A percentile compares a stretch with the other conserved stretches of the same genome.
phyloP scores from a whole-genome alignment of 2,113 vertebrate genomes.

The Hippocampus abdominalis region DNA sequence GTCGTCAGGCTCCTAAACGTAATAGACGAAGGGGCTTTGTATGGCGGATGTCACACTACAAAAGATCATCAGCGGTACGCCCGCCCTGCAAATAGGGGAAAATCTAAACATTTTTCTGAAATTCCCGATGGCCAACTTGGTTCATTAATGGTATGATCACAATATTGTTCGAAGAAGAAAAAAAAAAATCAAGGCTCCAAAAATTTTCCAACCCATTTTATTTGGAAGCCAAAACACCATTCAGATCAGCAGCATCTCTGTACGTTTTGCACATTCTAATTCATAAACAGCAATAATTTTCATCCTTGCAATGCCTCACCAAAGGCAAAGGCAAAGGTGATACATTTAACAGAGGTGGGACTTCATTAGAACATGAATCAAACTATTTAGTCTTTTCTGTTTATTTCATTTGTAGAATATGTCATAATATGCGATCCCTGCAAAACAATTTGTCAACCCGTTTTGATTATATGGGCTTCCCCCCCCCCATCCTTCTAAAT shows the following conservation, averaged over 20 bases:
- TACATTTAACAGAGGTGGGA: neutral
- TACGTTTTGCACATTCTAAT: neutral
- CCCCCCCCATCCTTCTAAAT: neutral
- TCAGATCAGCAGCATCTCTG: neutral
- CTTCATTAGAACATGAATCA: no score
- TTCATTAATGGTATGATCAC: neutral
- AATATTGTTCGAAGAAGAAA: neutral
- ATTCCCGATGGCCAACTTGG: no score
- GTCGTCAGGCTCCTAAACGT: no score
- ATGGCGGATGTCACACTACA: no score
- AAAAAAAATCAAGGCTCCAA: neutral
- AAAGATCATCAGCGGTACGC: no score
- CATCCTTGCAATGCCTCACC: neutral
- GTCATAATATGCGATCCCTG: no score
- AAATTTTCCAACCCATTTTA: neutral
- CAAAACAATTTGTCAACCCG: neutral
- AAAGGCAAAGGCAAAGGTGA: no score
- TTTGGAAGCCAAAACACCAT: neutral
- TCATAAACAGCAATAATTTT: neutral
- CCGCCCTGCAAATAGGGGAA: no score
- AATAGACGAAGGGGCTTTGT: no score
- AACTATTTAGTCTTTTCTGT: no score
- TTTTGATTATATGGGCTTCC: neutral
- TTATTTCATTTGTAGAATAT: no score
- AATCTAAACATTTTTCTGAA: no score